These are phyloP conservation scores for Micrastur ruficollis DNA, from an alignment of 2,797 vertebrate species.

Conservation along the genomic window DNA sequence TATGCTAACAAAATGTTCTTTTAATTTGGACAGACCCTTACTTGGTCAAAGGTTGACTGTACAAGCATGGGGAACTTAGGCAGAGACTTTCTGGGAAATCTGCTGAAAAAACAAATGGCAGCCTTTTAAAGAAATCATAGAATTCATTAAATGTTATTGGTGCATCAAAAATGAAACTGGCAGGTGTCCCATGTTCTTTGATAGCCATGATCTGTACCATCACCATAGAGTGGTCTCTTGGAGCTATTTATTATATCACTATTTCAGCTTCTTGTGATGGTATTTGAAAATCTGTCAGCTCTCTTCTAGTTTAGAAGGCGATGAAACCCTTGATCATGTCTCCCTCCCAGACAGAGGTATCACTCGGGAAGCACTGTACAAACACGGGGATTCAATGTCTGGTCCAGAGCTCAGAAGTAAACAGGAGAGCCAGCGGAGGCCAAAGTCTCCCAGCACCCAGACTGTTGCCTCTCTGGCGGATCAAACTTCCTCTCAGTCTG, in stretches of 20 bases:
- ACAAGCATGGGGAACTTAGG: not conserved
- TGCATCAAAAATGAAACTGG: not conserved
- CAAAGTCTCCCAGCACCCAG: not conserved
- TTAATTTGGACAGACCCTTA: not conserved
- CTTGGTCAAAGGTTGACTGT: not conserved
- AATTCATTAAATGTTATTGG: not conserved
- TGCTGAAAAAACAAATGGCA: not conserved
- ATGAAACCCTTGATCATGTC: not conserved
- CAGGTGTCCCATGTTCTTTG: not conserved
- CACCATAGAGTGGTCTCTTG: not conserved
- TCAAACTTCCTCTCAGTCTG: constrained; percentile 1
- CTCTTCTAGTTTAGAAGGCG: not conserved
- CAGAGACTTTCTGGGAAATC: not conserved
- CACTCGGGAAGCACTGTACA: not conserved
- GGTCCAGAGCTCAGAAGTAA: not conserved
- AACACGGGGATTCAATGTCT: not conserved
- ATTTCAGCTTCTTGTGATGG: accelerated
- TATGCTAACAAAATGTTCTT: not conserved
- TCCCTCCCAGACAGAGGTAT: not conserved
- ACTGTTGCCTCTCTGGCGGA: not conserved
- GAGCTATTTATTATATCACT: not conserved
- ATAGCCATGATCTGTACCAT: not conserved
- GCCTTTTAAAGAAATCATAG: not conserved
- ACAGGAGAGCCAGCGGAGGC: not conserved
- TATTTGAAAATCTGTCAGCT: not conserved